Base-by-base conservation (phyloP, 2,113 vertebrate genomes). In the Syrmaticus mikado region DNA sequence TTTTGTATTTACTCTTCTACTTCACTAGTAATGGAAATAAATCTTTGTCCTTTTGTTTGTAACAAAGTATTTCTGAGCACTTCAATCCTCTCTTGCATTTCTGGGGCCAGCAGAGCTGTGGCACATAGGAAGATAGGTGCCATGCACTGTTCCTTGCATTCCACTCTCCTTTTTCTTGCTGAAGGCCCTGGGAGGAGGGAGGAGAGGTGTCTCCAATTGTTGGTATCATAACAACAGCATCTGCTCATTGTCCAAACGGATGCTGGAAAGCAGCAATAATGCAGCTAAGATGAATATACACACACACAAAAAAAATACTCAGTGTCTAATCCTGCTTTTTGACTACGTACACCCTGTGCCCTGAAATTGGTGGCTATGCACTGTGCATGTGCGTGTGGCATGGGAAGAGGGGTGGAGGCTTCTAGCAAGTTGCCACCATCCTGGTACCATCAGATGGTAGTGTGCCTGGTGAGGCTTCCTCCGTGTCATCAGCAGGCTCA, bases 11-110 rank as follows among this genome's bases (percentile, higher is more conserved):
- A 83, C 92, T 86, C 76, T 91, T 82, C 45, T 85, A 36, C 34
- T 95, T 74, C 60, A 53, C 28, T 81, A 90, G 50, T 72, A 92
- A 95, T 80, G 52, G 72, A 93, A 96, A 95, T 96, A 96, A 96
- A 96, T 85, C 32, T 78, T 64, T 71, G 46, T 41, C 38, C 55
- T 77, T 13, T 81, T 90, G 79, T 96, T 96, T 92, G 32, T 93
- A 87, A 67, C 28, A 11, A 80, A 82, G 12, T 34, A 21, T 85
- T 55, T 68, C 55, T 53, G 48, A 67, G 41, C 85, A 87, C 70
- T 87, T 87, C n/a, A 80, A 83, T 55, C 4, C 17, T 72, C 73
- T 22, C 8, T 8, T 43, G 7, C 16, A 3, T n/a, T 65, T 20
- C 53, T 50, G 21, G 70, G 45, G 28, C 10, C 20, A 21, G 50